A percentile compares a stretch with the other conserved stretches of the same genome.
These are phyloP conservation scores for Epizoanthus fatuus DNA, from an alignment of 92 coral and sea anemone species.

Conservation along the genomic window DNA sequence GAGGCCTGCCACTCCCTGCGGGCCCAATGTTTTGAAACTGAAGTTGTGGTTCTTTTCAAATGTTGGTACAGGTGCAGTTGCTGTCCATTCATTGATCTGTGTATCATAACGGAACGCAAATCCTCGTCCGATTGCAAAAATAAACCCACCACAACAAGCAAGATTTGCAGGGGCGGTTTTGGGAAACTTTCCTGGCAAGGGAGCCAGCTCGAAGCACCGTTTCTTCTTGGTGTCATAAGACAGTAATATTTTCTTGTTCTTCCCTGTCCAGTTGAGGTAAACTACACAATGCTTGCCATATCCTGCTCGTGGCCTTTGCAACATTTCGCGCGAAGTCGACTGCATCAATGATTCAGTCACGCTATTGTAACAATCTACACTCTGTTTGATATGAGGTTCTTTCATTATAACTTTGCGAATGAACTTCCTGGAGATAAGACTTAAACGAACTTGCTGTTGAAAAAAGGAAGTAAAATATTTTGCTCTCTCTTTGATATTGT, in stretches of 20 bases:
- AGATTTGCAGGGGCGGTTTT: slow-evolving; percentile 6
- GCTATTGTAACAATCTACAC: background rate
- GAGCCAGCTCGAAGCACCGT: background rate
- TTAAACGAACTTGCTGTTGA: slow-evolving; percentile 6
- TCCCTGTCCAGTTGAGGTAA: slow-evolving; percentile 9
- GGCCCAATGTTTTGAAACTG: background rate
- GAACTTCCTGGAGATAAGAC: background rate
- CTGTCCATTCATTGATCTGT: background rate
- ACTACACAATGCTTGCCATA: slow-evolving; percentile 9
- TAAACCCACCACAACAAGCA: background rate
- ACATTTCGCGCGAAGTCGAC: background rate
- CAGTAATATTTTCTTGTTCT: background rate
- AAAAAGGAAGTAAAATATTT: background rate
- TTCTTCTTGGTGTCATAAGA: slow-evolving; percentile 8
- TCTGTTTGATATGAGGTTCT: background rate
- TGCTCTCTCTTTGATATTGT: slow-evolving; percentile 1
- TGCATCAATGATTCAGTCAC: background rate
- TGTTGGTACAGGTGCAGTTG: background rate
- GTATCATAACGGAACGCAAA: slow-evolving; percentile 3
- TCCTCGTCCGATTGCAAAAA: slow-evolving; percentile 12
- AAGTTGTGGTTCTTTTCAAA: background rate
- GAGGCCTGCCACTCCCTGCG: slow-evolving; percentile 7
- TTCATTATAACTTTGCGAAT: slow-evolving; percentile 13
- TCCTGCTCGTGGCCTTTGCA: slow-evolving; percentile 15
- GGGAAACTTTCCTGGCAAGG: background rate